Conservation (phyloP, 2,113 vertebrate species). For the Muntiacus reevesi region DNA sequence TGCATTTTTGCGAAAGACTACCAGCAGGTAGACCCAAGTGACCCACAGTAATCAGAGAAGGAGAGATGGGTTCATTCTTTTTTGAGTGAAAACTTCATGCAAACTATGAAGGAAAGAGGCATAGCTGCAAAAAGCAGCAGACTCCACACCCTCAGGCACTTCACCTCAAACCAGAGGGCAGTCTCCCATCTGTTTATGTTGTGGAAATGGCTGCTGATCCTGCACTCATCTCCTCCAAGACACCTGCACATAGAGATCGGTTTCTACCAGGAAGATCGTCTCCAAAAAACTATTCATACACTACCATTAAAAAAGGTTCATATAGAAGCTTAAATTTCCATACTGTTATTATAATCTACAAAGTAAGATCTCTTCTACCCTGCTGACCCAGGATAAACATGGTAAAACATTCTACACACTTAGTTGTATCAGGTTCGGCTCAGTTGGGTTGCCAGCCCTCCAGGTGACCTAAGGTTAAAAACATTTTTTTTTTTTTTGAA, state of each 20-base stretch:
- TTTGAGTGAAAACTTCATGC: background rate
- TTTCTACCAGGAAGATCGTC: slow-evolving; percentile 5
- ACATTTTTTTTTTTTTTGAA: background rate
- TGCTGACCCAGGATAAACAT: background rate
- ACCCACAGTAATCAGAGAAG: background rate
- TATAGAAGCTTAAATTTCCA: background rate
- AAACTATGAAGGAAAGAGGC: background rate
- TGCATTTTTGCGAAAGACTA: slow-evolving; percentile 22
- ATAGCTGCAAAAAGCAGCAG: background rate
- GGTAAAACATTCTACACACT: slow-evolving; percentile 16
- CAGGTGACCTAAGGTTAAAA: background rate
- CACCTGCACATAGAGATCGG: background rate
- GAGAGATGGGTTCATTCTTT: background rate
- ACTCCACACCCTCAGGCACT: background rate
- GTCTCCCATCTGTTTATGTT: background rate
- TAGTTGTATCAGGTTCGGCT: background rate
- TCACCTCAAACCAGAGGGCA: background rate
- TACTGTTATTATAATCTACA: background rate
- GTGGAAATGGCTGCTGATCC: slow-evolving; percentile 12
- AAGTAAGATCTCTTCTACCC: background rate
- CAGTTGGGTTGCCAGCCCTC: background rate
- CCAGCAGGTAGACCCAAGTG: background rate
- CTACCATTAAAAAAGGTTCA: background rate
- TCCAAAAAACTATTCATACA: background rate
- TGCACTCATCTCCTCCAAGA: background rate